Percentiles rank a stretch among this genome's conserved stretches.
phyloP scores from a whole-genome alignment of 2,797 vertebrate species.

The Amblyraja radiata region DNA sequence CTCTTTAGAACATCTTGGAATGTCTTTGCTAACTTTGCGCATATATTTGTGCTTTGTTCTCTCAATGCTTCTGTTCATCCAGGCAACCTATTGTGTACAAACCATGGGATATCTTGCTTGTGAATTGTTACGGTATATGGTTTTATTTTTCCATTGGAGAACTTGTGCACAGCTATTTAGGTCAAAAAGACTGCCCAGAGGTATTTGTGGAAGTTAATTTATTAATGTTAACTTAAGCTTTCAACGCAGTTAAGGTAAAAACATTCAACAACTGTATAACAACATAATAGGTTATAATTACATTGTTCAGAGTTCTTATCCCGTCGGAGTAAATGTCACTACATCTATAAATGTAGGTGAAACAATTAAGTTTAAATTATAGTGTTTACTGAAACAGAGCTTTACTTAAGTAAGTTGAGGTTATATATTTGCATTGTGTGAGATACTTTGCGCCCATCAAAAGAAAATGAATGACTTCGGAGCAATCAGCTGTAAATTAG shows the following conservation, averaged over 20 bases:
- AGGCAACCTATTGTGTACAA: not conserved
- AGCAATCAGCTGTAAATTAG: not conserved
- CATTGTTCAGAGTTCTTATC: constrained; percentile 8
- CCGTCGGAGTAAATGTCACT: not conserved
- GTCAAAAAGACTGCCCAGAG: not conserved
- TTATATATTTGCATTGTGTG: not conserved
- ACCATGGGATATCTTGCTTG: not conserved
- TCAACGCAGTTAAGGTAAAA: constrained; percentile 27
- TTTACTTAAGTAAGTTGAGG: not conserved
- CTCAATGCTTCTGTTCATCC: not conserved
- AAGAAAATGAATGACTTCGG: not conserved
- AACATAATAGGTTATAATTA: constrained; percentile 35
- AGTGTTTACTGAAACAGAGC: constrained; percentile 1
- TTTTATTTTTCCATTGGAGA: not conserved
- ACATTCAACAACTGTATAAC: constrained; percentile 2
- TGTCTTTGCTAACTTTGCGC: not conserved
- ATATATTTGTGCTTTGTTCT: not conserved
- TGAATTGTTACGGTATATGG: not conserved
- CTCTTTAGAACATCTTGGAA: not conserved
- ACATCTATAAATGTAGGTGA: constrained; percentile 24
- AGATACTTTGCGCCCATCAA: not conserved
- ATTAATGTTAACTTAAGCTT: not conserved
- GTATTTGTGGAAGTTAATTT: not conserved
- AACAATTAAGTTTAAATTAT: constrained; percentile 27
- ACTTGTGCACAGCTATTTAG: not conserved